These are phyloP conservation scores for Epistrophella euchroma DNA, from an alignment of 2,888 invertebrate species.

Conservation along the genomic window DNA sequence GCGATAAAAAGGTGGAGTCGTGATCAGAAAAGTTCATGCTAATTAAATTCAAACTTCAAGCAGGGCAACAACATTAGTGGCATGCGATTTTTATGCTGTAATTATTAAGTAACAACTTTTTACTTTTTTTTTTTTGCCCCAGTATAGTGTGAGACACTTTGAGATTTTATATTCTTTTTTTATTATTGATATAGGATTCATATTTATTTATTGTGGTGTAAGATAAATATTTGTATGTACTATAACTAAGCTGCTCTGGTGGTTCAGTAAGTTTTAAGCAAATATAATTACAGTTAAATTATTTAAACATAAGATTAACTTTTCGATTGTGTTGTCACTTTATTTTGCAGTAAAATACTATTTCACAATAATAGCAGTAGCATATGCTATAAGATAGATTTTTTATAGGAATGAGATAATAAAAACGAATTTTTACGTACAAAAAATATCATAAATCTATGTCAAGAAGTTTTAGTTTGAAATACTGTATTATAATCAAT, in stretches of 20 bases:
- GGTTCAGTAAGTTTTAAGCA: conserved; percentile 39
- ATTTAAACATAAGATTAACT: neutral
- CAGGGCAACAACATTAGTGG: conserved; percentile 4
- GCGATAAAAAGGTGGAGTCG: neutral
- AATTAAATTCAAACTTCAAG: conserved; percentile 27
- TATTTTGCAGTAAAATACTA: neutral
- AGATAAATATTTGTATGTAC: conserved; percentile 20
- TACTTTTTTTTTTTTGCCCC: neutral
- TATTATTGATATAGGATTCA: neutral
- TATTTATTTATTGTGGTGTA: neutral
- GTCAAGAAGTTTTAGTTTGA: no score
- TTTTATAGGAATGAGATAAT: no score
- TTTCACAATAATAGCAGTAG: neutral
- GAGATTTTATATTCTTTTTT: neutral
- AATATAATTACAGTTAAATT: conserved; percentile 42
- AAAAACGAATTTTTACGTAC: no score
- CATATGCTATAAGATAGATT: no score
- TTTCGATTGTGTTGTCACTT: conserved; percentile 15
- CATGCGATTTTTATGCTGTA: neutral
- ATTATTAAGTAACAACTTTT: conserved; percentile 6
- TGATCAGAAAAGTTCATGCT: conserved; percentile 26
- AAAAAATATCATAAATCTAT: no score
- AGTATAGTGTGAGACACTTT: neutral
- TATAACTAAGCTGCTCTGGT: neutral
- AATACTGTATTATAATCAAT: no score